Evolutionary conservation across 2,888 invertebrate genomes (phyloP).

Genomic region (Elgonia sp.): DNA sequence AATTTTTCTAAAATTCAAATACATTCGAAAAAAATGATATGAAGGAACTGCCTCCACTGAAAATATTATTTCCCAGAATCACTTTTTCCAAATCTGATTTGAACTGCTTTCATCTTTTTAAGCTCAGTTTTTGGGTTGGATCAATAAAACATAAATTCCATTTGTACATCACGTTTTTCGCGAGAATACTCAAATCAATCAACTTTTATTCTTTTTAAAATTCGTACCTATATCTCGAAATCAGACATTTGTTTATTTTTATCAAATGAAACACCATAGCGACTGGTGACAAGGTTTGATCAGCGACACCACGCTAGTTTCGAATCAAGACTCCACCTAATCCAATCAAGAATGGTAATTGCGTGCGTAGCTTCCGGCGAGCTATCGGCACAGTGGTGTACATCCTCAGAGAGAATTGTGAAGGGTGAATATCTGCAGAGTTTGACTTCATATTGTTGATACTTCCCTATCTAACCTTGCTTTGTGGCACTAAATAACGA

Average conservation of each 20-base stretch:
- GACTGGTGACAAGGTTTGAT: constrained; percentile 78
- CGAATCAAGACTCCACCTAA: constrained; percentile 85
- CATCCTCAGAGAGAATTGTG: constrained; percentile 67
- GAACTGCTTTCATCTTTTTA: too few relatives aligned
- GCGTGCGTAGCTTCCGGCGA: constrained; percentile 85
- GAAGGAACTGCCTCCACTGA: too few relatives aligned
- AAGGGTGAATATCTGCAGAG: constrained; percentile 78
- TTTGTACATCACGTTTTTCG: not conserved
- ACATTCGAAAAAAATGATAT: too few relatives aligned
- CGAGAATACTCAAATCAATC: not conserved
- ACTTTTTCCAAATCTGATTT: too few relatives aligned
- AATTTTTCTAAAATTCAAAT: too few relatives aligned
- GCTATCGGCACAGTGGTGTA: constrained; percentile 70
- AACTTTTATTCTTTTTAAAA: not conserved
- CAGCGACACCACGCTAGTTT: constrained; percentile 80
- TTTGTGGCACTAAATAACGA: constrained; percentile 60
- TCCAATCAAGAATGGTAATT: constrained; percentile 86
- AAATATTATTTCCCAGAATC: too few relatives aligned
- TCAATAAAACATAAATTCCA: constrained; percentile 3
- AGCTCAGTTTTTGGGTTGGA: not conserved
- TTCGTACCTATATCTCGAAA: constrained; percentile 28
- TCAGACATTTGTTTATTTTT: constrained; percentile 66
- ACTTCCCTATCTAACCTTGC: constrained; percentile 66
- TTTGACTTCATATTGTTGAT: constrained; percentile 71
- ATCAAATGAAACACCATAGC: constrained; percentile 36